Evolutionary conservation across 2,797 vertebrate species (phyloP), one percentile per base, ranked within the genome.

Genomic region (Sparus aurata): DNA sequence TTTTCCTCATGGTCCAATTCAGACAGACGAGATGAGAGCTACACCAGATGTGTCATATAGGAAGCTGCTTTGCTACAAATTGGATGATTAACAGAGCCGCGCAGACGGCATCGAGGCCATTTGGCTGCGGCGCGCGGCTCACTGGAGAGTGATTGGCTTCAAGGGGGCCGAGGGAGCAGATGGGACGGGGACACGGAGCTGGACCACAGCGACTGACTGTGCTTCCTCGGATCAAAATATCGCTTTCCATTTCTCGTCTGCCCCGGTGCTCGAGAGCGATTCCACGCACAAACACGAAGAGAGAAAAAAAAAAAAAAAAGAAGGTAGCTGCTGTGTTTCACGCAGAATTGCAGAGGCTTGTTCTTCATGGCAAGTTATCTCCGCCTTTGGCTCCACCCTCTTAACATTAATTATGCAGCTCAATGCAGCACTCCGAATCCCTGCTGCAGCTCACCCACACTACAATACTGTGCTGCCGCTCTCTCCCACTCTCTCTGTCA

Each of bases 341-440:
- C 53, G 58, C 77, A 59, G 63, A 23, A 43, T 77, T 55, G 68
- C 75, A 76, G 86, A 78, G 10, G 73, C 82, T 81, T 52, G 54
- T 23, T 85, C 87, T 87, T 91, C 84, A 68, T 27, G 65, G 78
- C 66, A 77, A 80, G 57, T 87, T 91, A 82, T 90, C 90, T 59
- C 91, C 87, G 66, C 93, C 94, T 91, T 73, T 87, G 61, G 92
- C 91, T 91, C 94, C 94, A 70, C 93, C 94, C 91, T 83, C 91
- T 88, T 78, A 70, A 91, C 92, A 95, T 96, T 95, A 95, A 95
- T 95, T 96, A 95, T 96, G 94, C 95, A 96, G 94, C 94, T 95
- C 94, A 95, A 95, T 96, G 95, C 95, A 96, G 95, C 94, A 96
- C 92, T 95, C 93, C 57, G 86, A 93, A 84, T 89, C 91, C 89